phyloP scores from a whole-genome alignment of 2,113 vertebrate genomes.

The Notarius lentiginosus region DNA sequence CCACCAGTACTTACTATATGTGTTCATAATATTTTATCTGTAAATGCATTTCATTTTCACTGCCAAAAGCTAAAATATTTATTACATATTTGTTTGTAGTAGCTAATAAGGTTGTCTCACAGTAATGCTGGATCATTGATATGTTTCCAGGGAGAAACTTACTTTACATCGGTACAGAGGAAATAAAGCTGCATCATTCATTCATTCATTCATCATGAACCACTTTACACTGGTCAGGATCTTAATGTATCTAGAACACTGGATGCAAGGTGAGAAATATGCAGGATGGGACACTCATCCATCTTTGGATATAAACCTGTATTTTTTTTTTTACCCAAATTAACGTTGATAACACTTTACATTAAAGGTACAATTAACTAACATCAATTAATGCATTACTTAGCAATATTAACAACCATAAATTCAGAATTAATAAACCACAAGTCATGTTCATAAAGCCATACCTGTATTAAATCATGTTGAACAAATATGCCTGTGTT shows the following conservation, averaged over 20 bases:
- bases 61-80: neutral
- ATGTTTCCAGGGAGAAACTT: neutral
- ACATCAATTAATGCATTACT: neutral
- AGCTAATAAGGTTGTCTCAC: neutral
- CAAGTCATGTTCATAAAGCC: too few species aligned
- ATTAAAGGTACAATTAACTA: neutral
- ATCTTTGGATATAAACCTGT: neutral
- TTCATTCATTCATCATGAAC: too few species aligned
- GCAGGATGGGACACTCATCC: neutral
- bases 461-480: neutral
- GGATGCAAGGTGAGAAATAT: too few species aligned
- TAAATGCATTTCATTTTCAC: neutral
- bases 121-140: neutral
- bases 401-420: neutral
- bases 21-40: too few species aligned
- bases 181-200: neutral
- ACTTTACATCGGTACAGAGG: neutral
- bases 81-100: neutral
- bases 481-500: too few species aligned
- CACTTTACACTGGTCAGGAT: too few species aligned
- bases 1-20: neutral
- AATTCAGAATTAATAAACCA: too few species aligned
- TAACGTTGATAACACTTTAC: neutral
- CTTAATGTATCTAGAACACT: too few species aligned
- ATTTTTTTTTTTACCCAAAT: neutral